Conservation (phyloP, 2,797 vertebrate species). For the Peromyscus aztecus region DNA sequence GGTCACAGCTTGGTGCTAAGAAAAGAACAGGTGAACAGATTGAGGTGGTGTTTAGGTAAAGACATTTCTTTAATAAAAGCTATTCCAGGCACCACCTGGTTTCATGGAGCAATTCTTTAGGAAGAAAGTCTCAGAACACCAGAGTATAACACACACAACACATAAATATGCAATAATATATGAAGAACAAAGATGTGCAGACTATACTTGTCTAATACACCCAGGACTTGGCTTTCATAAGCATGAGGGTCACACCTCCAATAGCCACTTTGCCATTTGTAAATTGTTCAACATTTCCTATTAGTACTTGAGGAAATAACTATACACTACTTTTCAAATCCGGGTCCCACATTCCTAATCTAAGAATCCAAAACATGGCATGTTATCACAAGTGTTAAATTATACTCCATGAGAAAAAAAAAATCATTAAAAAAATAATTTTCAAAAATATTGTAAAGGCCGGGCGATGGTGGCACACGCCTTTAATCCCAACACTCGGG, state of each 20-base stretch:
- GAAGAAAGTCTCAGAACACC: background rate
- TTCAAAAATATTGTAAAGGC: background rate
- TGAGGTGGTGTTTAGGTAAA: background rate
- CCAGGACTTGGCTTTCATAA: slow-evolving; percentile 17
- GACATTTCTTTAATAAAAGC: background rate
- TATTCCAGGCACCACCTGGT: background rate
- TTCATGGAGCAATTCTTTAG: slow-evolving; percentile 7
- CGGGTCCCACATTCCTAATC: background rate
- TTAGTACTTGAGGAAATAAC: slow-evolving; percentile 32
- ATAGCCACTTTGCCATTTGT: background rate
- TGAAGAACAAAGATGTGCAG: background rate
- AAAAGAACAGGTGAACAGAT: background rate
- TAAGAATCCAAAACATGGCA: background rate
- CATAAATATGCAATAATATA: background rate
- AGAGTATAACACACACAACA: background rate
- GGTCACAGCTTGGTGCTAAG: background rate
- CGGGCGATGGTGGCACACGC: too few species aligned
- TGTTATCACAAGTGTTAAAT: background rate
- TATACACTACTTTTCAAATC: slow-evolving; percentile 37
- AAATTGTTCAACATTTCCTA: background rate
- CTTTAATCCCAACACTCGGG: too few species aligned
- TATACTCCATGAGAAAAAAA: background rate
- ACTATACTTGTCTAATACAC: slow-evolving; percentile 27
- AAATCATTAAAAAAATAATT: background rate
- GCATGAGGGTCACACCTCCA: background rate